Evolutionary conservation across 2,888 invertebrate species (phyloP), one percentile per base, ranked within the genome.

Genomic region (Catocala nupta): DNA sequence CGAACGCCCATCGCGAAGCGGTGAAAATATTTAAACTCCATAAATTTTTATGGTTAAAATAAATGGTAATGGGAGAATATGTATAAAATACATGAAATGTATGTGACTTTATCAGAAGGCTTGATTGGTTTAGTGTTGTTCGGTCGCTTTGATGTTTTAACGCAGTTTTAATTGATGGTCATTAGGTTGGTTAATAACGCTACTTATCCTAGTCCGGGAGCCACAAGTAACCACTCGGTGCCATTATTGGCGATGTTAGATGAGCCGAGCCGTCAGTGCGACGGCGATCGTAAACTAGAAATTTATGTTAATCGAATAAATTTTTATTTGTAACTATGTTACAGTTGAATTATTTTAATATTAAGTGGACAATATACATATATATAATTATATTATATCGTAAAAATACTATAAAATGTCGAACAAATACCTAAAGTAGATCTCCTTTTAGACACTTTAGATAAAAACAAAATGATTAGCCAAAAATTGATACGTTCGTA

Each of bases 11-110:
- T 84, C 80, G 77, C 77, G 75, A 78, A 85, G 83, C 84, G 83
- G 84, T 87, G 85, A 87, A 89, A 89, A 90, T 90, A 90, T 90
- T 91, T 90, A 90, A 87, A 86, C 83, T 82, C 87, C 78, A 87
- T 91, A 88, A 88, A 84, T 84, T 87, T 91, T 91, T 90, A 90
- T 86, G 83, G 85, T 81, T 71, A 72, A 80, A 84, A 85, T 84
- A 86, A 83, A 86, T 83, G 84, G 84, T 90, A 87, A 86, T 89
- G 85, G 71, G 65, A 63, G 78, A 62, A 65, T 72, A 75, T 78
- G 85, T 88, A 86, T 88, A 88, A 70, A 74, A 89, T 86, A 78
- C 75, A 77, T 78, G 81, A 85, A 84, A 81, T 81, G 81, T 81
- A 70, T 73, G 86, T 84, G 82, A 81, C 84, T 86, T 87, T 88